Conservation (phyloP, 2,888 invertebrate species). For the Ecdyonurus torrentis region DNA sequence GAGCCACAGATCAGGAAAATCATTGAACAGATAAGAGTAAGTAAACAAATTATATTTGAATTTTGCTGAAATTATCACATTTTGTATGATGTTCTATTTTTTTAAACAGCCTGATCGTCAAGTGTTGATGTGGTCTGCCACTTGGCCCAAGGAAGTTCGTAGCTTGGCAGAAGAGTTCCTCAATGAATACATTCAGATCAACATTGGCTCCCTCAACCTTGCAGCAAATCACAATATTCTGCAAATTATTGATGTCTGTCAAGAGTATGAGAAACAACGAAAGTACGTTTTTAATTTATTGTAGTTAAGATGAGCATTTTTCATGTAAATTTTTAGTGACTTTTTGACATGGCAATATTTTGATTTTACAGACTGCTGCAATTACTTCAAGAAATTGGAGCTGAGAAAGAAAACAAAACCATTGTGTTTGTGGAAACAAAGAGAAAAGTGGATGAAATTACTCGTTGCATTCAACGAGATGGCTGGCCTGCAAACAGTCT, state of each 20-base stretch:
- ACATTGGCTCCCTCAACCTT: slow-evolving; percentile 89
- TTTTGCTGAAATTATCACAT: too few species aligned
- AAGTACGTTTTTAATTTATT: slow-evolving; percentile 38
- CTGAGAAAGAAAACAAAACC: slow-evolving; percentile 49
- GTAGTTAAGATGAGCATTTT: too few species aligned
- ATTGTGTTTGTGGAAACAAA: slow-evolving; percentile 58
- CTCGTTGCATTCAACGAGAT: slow-evolving; percentile 40
- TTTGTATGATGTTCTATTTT: too few species aligned
- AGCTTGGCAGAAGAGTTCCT: slow-evolving; percentile 92
- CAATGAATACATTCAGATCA: slow-evolving; percentile 88
- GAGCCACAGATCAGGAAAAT: slow-evolving; percentile 95
- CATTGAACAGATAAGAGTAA: slow-evolving; percentile 70
- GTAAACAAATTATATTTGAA: slow-evolving; percentile 15
- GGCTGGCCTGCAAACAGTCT: slow-evolving; percentile 37
- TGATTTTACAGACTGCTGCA: slow-evolving; percentile 31
- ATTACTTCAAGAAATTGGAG: slow-evolving; percentile 41
- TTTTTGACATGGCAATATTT: too few species aligned
- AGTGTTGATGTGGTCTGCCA: slow-evolving; percentile 97
- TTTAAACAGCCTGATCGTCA: slow-evolving; percentile 67
- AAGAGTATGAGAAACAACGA: slow-evolving; percentile 84
- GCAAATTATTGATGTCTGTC: slow-evolving; percentile 84
- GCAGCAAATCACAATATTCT: slow-evolving; percentile 88
- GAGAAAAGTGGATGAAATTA: slow-evolving; percentile 48
- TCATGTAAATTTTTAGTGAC: too few species aligned
- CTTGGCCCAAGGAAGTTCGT: slow-evolving; percentile 96